Evolutionary conservation across 2,113 vertebrate species (phyloP).

Genomic region (Origma solitaria): DNA sequence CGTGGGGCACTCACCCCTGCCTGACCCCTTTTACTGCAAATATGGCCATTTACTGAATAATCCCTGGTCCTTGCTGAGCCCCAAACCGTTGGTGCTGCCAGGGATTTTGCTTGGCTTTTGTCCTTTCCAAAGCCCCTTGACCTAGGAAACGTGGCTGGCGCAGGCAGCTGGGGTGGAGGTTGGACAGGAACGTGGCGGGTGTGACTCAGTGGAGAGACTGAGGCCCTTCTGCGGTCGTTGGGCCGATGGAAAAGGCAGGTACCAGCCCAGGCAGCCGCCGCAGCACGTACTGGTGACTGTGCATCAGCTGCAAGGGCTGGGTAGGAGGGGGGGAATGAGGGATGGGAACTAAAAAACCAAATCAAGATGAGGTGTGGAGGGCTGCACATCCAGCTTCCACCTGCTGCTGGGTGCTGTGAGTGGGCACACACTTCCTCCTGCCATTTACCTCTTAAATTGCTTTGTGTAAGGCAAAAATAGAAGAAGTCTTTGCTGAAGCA

Average conservation of each 20-base stretch:
- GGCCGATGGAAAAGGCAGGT: background rate
- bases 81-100: background rate
- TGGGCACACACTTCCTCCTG: background rate
- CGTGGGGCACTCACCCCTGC: accelerated
- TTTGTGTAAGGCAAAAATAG: background rate
- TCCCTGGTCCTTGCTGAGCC: background rate
- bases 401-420: background rate
- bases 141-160: accelerated
- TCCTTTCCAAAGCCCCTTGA: background rate
- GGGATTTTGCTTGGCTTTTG: background rate
- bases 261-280: background rate
- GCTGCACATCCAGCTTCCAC: background rate
- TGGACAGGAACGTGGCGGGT: background rate
- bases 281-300: background rate
- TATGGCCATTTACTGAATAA: accelerated
- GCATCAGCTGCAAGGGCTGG: background rate
- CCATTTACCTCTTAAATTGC: background rate
- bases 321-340: background rate
- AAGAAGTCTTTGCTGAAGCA: background rate
- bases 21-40: accelerated
- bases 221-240: accelerated
- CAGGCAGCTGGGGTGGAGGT: background rate
- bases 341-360: background rate
- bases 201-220: conserved; percentile 9
- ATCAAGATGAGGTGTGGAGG: background rate